Evolutionary conservation across 2,888 invertebrate genomes (phyloP).

Genomic region (Taphrorychus bicolor): DNA sequence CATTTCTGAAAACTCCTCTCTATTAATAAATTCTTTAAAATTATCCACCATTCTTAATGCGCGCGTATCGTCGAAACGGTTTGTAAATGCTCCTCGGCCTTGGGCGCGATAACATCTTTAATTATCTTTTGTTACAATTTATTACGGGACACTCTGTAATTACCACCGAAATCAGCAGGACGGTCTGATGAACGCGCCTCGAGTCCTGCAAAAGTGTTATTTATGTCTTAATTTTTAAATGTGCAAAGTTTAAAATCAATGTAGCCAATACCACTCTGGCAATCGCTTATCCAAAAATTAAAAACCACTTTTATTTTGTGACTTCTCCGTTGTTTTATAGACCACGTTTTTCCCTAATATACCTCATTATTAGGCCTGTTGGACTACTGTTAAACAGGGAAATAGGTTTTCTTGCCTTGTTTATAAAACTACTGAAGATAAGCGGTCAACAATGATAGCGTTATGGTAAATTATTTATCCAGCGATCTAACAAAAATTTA

Average conservation of each 20-base stretch:
- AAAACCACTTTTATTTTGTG: too few relatives aligned
- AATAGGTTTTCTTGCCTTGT: too few relatives aligned
- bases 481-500: too few relatives aligned
- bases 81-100: conserved; percentile 26
- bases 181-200: conserved; percentile 10
- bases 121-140: conserved; percentile 43
- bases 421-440: too few relatives aligned
- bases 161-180: conserved; percentile 36
- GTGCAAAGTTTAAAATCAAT: background rate
- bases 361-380: too few relatives aligned
- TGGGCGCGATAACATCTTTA: conserved; percentile 40
- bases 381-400: too few relatives aligned
- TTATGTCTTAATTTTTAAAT: conserved; percentile 39
- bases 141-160: conserved; percentile 38
- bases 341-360: too few relatives aligned
- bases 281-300: too few relatives aligned
- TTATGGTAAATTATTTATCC: too few relatives aligned
- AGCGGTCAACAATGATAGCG: too few relatives aligned
- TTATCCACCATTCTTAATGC: conserved; percentile 25
- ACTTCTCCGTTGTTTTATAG: too few relatives aligned
- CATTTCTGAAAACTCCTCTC: background rate
- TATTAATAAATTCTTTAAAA: background rate
- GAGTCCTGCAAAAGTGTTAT: conserved; percentile 29
- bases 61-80: conserved; percentile 34
- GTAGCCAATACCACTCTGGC: too few relatives aligned